phyloP scores from a whole-genome alignment of 2,113 vertebrate genomes.

The Myotis davidii region DNA sequence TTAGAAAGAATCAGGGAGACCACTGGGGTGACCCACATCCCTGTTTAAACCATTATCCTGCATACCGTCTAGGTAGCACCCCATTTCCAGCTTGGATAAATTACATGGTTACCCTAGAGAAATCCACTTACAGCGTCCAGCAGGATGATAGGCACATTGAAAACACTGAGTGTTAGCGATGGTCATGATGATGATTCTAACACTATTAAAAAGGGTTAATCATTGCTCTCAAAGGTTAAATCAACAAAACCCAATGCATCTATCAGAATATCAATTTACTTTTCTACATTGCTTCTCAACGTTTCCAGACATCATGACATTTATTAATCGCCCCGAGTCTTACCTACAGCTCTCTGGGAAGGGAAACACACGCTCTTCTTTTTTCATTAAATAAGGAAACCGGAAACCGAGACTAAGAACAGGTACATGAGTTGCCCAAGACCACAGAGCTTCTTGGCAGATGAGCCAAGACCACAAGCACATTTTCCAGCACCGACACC shows the following conservation, averaged over 20 bases:
- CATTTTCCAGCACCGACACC: neutral
- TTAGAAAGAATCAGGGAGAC: neutral
- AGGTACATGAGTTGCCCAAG: neutral
- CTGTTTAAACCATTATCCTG: neutral
- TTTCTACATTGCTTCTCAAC: neutral
- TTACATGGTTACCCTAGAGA: neutral
- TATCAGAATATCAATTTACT: neutral
- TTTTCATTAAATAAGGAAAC: neutral
- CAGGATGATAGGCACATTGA: neutral
- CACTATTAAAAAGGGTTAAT: neutral
- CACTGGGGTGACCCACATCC: neutral
- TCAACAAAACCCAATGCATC: neutral
- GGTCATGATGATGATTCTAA: neutral
- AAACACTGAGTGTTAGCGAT: neutral
- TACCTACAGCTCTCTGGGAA: neutral
- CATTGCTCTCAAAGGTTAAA: neutral
- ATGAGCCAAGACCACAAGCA: neutral
- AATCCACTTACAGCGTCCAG: neutral
- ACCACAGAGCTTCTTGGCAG: neutral
- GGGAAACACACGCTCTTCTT: neutral
- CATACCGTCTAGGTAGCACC: accelerated
- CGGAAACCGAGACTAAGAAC: neutral
- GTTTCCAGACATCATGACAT: neutral
- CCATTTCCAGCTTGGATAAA: neutral
- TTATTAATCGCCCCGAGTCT: neutral